Base-by-base conservation (phyloP, 2,888 invertebrate genomes). In the Mactromeris polynyma region DNA sequence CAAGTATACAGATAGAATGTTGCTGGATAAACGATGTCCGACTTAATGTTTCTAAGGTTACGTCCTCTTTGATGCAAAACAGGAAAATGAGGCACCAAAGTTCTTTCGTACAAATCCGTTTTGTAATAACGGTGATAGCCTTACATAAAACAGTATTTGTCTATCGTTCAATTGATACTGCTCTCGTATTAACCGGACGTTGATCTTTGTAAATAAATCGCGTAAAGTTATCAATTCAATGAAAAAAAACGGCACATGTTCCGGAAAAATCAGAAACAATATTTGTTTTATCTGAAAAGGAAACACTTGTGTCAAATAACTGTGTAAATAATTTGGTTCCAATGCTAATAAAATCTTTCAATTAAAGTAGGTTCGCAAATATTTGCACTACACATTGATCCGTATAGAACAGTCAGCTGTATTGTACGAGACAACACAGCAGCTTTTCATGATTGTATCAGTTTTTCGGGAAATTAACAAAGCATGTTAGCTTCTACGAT, bases 331-430 rank as follows among this genome's bases (percentile, higher is more conserved):
- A 73, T 36, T 73, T 33, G 26, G 26, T 73, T 33, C 73, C 33
- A 36, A 33, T 36, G 73, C 36, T 19, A 73, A 73, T 33, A 73
- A 36, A n/a, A 36, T 26, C 3, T 73, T 73, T 73, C 36, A 73
- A 73, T 36, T 19, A 73, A 36, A 73, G 19, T 26, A 36, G 1
- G 31, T 7, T 33, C 11, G 36, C 36, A 33, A 73, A 36, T 36
- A 73, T 73, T 73, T 73, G 73, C 36, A 33, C 73, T 14, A 36
- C 33, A 7, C 73, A 73, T 73, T 73, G 73, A 73, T 73, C 36
- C 17, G 17, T 17, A 36, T 17, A 26, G 36, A 36, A 33, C 33
- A 33, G 14, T 19, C 73, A 73, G 19, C 2, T 19, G 17, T 33
- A 73, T 73, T 17, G 26, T 19, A 36, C 17, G 36, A 36, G 17